Percentiles rank a stretch among this genome's conserved stretches.
phyloP scores from a whole-genome alignment of 1,140 invertebrate species.

The Polyergus mexicanus region DNA sequence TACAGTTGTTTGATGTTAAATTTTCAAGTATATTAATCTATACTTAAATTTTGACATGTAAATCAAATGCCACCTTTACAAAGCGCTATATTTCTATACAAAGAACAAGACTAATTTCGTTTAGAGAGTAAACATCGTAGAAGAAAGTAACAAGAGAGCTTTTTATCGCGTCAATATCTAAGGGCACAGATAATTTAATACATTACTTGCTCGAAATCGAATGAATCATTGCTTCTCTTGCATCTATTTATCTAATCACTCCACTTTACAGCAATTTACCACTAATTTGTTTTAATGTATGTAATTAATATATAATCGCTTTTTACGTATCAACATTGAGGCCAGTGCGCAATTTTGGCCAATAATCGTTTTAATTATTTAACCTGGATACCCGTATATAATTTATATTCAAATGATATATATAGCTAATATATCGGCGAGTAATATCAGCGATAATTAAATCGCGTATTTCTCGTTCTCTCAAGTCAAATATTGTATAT shows the following conservation, averaged over 20 bases:
- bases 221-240: conserved; percentile 61
- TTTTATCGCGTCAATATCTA: conserved; percentile 61
- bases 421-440: conserved; percentile 49
- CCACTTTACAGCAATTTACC: conserved; percentile 66
- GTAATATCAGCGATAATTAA: conserved; percentile 29
- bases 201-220: conserved; percentile 47
- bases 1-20: background rate
- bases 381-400: background rate
- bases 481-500: background rate
- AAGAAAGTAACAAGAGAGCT: background rate
- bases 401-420: conserved; percentile 26
- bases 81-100: background rate
- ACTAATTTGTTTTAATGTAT: conserved; percentile 55
- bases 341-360: background rate
- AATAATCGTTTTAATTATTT: conserved; percentile 54
- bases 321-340: conserved; percentile 1
- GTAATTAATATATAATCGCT: conserved; percentile 64
- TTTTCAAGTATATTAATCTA: conserved; percentile 6
- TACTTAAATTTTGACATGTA: background rate
- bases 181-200: conserved; percentile 65
- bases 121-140: background rate
- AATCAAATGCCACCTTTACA: background rate
- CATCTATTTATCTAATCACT: conserved; percentile 72
- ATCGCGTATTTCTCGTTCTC: background rate
- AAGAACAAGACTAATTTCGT: background rate